Conservation (phyloP, 2,888 invertebrate genomes). For the Malachius bipustulatus region DNA sequence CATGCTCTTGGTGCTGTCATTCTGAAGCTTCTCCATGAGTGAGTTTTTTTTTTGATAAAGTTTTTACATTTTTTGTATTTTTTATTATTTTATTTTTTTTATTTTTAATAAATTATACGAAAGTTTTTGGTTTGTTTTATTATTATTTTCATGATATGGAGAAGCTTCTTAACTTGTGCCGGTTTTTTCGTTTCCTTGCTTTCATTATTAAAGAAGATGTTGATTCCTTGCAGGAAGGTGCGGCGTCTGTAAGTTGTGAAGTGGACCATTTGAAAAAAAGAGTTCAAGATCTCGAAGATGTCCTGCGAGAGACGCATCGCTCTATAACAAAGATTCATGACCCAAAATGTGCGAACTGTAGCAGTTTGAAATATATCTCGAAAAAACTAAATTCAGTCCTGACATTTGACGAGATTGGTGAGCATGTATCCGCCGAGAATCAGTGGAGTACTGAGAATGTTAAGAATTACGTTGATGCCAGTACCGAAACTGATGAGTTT, state of each 20-base stretch:
- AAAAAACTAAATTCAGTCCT: too few species aligned
- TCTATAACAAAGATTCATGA: conserved; percentile 26
- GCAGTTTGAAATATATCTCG: conserved; percentile 17
- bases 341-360: conserved; percentile 23
- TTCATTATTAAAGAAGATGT: not conserved
- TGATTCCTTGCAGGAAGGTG: conserved; percentile 3
- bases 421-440: too few species aligned
- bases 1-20: conserved; percentile 30
- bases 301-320: conserved; percentile 35
- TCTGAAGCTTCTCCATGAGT: conserved; percentile 36
- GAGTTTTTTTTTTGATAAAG: conserved; percentile 18
- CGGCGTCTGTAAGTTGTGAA: not conserved
- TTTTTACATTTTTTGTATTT: conserved; percentile 19
- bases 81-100: conserved; percentile 21
- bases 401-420: too few species aligned
- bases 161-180: conserved; percentile 27
- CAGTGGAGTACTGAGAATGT: too few species aligned
- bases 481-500: conserved; percentile 23
- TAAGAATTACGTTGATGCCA: too few species aligned
- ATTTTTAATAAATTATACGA: conserved; percentile 22
- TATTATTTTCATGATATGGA: too few species aligned
- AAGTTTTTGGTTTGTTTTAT: conserved; percentile 24
- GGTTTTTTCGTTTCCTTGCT: not conserved
- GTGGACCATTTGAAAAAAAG: too few species aligned
- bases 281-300: conserved; percentile 40